phyloP scores from a whole-genome alignment of 2,888 invertebrate species.

The Patella depressa region DNA sequence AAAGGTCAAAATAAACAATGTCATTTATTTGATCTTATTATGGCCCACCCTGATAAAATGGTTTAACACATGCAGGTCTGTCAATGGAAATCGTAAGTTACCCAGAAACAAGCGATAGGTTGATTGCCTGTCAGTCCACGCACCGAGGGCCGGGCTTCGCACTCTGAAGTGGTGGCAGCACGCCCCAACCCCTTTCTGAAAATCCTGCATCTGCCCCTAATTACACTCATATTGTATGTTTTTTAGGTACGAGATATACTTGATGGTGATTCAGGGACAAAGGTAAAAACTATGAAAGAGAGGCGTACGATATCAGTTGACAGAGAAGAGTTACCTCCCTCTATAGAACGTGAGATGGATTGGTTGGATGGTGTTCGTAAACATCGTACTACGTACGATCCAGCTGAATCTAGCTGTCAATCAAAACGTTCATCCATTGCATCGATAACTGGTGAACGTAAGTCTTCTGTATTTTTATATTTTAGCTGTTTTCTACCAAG shows the following conservation, averaged over 20 bases:
- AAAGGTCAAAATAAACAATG: too few relatives aligned
- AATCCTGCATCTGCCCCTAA: too few relatives aligned
- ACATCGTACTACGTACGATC: constrained; percentile 22
- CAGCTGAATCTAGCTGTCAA: constrained; percentile 28
- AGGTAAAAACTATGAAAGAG: constrained; percentile 17
- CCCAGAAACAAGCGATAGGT: too few relatives aligned
- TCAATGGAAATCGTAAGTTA: too few relatives aligned
- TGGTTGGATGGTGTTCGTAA: constrained; percentile 37
- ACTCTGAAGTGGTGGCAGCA: too few relatives aligned
- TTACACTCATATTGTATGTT: background rate
- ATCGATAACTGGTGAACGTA: constrained; percentile 27
- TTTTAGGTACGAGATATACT: background rate
- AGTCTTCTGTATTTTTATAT: background rate
- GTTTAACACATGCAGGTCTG: too few relatives aligned
- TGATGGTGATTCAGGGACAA: background rate
- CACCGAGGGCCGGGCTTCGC: too few relatives aligned
- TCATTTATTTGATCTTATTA: too few relatives aligned
- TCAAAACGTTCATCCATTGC: constrained; percentile 40
- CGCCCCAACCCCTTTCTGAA: too few relatives aligned
- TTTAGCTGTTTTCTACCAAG: background rate
- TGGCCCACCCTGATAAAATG: too few relatives aligned
- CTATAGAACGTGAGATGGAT: constrained; percentile 38
- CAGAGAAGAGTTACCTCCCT: constrained; percentile 33
- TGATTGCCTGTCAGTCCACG: too few relatives aligned
- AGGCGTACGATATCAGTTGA: constrained; percentile 29